These are phyloP conservation scores for Macrostomum cliftonense DNA, from an alignment of 2,888 invertebrate genomes.

Conservation along the genomic window DNA sequence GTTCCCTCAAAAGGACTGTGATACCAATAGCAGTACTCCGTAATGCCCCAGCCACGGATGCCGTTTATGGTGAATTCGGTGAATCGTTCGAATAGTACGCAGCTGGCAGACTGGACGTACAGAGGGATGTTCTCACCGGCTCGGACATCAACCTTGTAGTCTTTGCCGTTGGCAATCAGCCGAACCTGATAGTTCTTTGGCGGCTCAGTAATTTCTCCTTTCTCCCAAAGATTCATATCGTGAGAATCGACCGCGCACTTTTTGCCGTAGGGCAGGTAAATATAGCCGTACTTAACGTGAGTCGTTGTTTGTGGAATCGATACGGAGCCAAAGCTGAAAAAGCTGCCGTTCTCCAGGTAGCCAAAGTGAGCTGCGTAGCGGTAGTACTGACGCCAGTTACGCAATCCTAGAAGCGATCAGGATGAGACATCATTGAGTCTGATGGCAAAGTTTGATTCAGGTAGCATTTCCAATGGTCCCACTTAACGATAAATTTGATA, in stretches of 20 bases:
- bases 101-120: conserved; percentile 23
- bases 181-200: conserved; percentile 2
- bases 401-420: conserved; percentile 20
- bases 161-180: conserved; percentile 11
- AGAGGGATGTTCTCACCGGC: conserved; percentile 8
- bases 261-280: conserved; percentile 12
- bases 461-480: too few relatives aligned
- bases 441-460: too few relatives aligned
- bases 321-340: conserved; percentile 43
- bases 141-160: conserved; percentile 17
- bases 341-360: conserved; percentile 42
- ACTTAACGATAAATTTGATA: too few relatives aligned
- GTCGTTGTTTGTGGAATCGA: conserved; percentile 43
- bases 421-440: too few relatives aligned
- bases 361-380: conserved; percentile 26
- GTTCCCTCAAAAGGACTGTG: background rate
- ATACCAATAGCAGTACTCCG: conserved; percentile 27
- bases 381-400: conserved; percentile 24
- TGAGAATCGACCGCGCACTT: conserved; percentile 7
- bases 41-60: conserved; percentile 20
- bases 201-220: conserved; percentile 2
- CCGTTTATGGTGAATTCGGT: conserved; percentile 23
- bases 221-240: conserved; percentile 8
- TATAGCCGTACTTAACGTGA: conserved; percentile 24
- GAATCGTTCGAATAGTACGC: conserved; percentile 22